phyloP scores from a whole-genome alignment of 2,797 vertebrate species.

The Channa striata region DNA sequence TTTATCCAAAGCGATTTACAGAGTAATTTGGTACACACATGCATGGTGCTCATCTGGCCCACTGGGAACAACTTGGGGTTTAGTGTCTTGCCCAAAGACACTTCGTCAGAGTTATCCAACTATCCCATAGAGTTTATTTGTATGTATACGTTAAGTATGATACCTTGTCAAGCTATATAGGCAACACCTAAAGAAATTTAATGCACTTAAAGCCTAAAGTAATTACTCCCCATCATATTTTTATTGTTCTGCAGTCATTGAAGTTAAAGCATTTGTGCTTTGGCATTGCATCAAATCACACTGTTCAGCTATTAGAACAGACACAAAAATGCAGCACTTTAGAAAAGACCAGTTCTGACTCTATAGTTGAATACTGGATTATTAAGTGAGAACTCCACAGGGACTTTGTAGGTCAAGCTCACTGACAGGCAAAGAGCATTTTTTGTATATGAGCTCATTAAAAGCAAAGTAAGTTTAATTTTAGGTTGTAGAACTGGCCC shows the following conservation, averaged over 20 bases:
- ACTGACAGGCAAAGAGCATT: constrained; percentile 30
- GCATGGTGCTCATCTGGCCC: too few species aligned
- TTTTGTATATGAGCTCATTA: constrained; percentile 50
- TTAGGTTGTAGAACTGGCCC: constrained; percentile 14
- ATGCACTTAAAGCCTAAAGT: constrained; percentile 10
- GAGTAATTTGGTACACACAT: too few species aligned
- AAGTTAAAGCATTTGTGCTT: too few species aligned
- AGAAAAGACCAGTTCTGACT: neutral
- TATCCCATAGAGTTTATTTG: constrained; percentile 1
- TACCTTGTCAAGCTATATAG: constrained; percentile 1
- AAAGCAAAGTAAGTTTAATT: constrained; percentile 36
- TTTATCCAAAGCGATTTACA: too few species aligned
- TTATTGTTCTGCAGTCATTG: constrained; percentile 12
- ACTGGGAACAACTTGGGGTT: too few species aligned
- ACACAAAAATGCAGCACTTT: neutral
- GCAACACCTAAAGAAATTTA: neutral
- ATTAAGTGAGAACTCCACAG: constrained; percentile 18
- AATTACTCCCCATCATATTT: constrained; percentile 29
- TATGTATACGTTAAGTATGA: too few species aligned
- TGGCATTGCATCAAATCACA: too few species aligned
- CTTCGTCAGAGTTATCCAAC: constrained; percentile 27
- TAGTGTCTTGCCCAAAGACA: too few species aligned
- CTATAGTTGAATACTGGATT: constrained; percentile 23
- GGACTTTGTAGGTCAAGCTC: constrained; percentile 41
- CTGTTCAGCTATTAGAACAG: constrained; percentile 1